Percentiles rank a stretch among this genome's conserved stretches.
These are phyloP conservation scores for Sparus aurata DNA, from an alignment of 2,797 vertebrate species.

Conservation along the genomic window DNA sequence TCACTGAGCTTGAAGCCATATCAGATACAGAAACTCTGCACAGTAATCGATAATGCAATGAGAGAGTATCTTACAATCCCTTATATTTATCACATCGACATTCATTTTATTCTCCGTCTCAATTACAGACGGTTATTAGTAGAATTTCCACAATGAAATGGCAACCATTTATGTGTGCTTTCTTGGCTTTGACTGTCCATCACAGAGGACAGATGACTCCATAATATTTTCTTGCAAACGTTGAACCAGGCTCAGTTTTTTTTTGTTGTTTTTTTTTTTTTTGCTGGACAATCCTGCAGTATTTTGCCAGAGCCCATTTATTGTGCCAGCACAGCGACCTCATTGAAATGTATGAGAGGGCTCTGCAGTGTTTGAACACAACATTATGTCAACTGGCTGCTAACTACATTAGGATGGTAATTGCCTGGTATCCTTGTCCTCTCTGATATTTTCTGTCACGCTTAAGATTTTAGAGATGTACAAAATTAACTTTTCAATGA, in stretches of 20 bases:
- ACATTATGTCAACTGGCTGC: not conserved
- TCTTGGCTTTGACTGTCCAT: not conserved
- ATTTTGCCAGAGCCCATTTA: not conserved
- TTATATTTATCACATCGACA: not conserved
- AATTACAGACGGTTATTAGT: not conserved
- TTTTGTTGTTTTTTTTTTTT: not conserved
- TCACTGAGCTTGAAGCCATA: not conserved
- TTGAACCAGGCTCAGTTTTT: not conserved
- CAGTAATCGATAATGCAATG: not conserved
- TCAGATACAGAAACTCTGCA: constrained; percentile 1
- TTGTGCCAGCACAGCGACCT: too few relatives aligned
- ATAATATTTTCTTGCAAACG: not conserved
- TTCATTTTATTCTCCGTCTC: not conserved
- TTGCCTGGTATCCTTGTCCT: not conserved
- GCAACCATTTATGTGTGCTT: not conserved
- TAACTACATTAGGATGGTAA: not conserved
- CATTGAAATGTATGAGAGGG: not conserved
- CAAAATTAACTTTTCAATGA: too few relatives aligned
- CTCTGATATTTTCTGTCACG: not conserved
- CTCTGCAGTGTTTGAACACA: not conserved
- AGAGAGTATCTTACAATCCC: not conserved
- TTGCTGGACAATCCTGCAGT: not conserved
- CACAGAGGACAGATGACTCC: not conserved
- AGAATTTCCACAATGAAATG: not conserved
- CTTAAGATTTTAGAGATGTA: too few relatives aligned